Percentiles rank a stretch among this genome's conserved stretches.
Conservation (phyloP, 1,140 invertebrate genomes). For the Aphelenchoides fujianensis region DNA sequence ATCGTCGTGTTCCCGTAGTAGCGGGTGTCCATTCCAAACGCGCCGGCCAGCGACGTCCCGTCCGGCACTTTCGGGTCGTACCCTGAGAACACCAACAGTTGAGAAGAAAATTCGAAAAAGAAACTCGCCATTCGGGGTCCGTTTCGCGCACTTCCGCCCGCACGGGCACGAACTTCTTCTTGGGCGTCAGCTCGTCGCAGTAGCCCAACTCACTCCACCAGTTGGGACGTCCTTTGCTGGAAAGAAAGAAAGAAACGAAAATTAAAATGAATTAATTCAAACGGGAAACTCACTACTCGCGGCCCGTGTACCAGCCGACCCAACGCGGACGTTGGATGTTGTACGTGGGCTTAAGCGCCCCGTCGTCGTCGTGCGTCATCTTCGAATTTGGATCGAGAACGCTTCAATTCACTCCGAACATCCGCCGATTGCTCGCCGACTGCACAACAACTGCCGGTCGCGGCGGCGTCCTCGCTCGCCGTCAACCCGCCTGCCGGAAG, state of each 20-base stretch:
- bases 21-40: slow-evolving; percentile 40
- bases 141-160: slow-evolving; percentile 31
- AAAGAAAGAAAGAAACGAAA: slow-evolving; percentile 24
- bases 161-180: slow-evolving; percentile 27
- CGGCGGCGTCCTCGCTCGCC: too few relatives aligned
- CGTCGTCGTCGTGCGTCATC: slow-evolving; percentile 48
- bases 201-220: slow-evolving; percentile 53
- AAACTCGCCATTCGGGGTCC: slow-evolving; percentile 40
- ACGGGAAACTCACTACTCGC: slow-evolving; percentile 46
- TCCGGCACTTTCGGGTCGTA: slow-evolving; percentile 43
- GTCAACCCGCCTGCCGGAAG: too few relatives aligned
- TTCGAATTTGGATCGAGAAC: too few relatives aligned
- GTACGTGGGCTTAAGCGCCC: slow-evolving; percentile 42
- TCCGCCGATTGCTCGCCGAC: too few relatives aligned
- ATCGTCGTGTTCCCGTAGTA: slow-evolving; percentile 35
- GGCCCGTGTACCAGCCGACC: slow-evolving; percentile 43
- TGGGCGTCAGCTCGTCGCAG: slow-evolving; percentile 29
- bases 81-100: slow-evolving; percentile 21
- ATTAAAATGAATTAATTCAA: too few relatives aligned
- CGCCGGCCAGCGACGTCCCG: slow-evolving; percentile 41
- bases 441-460: too few relatives aligned
- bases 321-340: slow-evolving; percentile 47
- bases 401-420: too few relatives aligned
- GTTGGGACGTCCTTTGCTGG: slow-evolving; percentile 51
- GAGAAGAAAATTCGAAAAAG: not conserved